Evolutionary conservation across 1,140 invertebrate species (phyloP), one percentile per base, ranked within the genome.

Genomic region (Drosophila novamexicana): DNA sequence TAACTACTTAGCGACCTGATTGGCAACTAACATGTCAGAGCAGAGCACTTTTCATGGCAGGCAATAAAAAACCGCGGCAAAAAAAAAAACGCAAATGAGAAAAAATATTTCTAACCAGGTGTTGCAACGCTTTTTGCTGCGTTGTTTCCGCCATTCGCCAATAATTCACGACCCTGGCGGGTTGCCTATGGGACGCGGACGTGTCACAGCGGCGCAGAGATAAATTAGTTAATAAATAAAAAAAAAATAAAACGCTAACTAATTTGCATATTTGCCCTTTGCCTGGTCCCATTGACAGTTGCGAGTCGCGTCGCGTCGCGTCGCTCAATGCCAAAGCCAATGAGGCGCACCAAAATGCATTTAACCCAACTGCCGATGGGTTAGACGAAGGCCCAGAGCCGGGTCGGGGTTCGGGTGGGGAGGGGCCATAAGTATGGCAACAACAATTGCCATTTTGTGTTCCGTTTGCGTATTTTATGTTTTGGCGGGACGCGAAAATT

Each of bases 181-280:
- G 71, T 56, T 79, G 83, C 76, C 79, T 83, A 75, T 80, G 84
- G 73, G 79, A 83, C 59, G 14, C 39, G 34, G 16, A 49, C 81
- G 74, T 84, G 80, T 83, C 80, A 70, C 80, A 79, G 80, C 50
- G 79, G 63, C 79, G 79, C 79, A 76, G 70, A 89, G 84, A 89
- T 89, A 89, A 89, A 89, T 89, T 89, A 89, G 84, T 88, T 88
- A 88, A 90, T 90, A 89, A 89, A 89, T 84, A 89, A 88, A 79
- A 77, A 78, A 78, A 57, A 79, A 32, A 50, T 37, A 44, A 54
- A 86, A 81, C 71, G 59, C 77, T 56, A 81, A 81, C 84, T 89
- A 90, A 89, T 89, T 89, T 89, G 85, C 84, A 89, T 89, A 89
- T 89, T 89, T 81, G 83, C 83, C 83, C 84, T 88, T 86, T 88